Base-by-base conservation (phyloP, 2,888 invertebrate genomes). In the Callinectes sapidus region DNA sequence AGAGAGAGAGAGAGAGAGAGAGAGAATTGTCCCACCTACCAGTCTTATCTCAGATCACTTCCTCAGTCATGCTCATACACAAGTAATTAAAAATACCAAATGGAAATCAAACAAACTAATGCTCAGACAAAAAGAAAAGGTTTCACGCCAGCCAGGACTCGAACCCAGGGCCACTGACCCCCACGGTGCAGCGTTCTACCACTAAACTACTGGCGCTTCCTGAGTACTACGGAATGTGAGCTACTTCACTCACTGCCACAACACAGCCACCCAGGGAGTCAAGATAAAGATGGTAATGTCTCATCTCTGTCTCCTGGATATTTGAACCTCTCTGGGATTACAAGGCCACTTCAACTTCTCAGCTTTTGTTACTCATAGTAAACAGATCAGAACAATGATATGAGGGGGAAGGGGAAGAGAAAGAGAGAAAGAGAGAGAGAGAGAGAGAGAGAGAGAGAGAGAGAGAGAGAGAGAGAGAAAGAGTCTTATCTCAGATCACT, bases 131-230 rank as follows among this genome's bases (percentile, higher is more conserved):
- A 28, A 39, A n/a, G 16, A 54, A 55, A 42, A 28, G n/a, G 18
- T 32, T 54, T 23, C 55, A 18, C 81, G 32, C 35, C 81, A 81
- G 81, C 81, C 81, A 18, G 81, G 81, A 35, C 81, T 81, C 2
- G 81, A 81, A 81, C 81, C 81, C 35, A 32, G 81, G 81, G 81
- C 18, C 81, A 16, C 81, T 35, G 81, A 35, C 81, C 14, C 81
- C 35, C 81, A 81, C 2, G 2, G 81, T 5, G 28, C 81, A 81
- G 81, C n/a, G 35, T 81, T 81, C 81, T 81, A 81, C 81, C 81
- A 81, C 81, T 81, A 81, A 81, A 81, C 81, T 81, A 81, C 81
- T 81, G 81, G 35, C 32, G 81, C 81, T 81, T 81, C 1, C 10
- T 81, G 81, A 35, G 16, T 81, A 5, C 3, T 13, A 3, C 16